A percentile compares a stretch with the other conserved stretches of the same genome.
Evolutionary conservation across 1,140 invertebrate genomes (phyloP).

Genomic region (Lepidostoma basale): DNA sequence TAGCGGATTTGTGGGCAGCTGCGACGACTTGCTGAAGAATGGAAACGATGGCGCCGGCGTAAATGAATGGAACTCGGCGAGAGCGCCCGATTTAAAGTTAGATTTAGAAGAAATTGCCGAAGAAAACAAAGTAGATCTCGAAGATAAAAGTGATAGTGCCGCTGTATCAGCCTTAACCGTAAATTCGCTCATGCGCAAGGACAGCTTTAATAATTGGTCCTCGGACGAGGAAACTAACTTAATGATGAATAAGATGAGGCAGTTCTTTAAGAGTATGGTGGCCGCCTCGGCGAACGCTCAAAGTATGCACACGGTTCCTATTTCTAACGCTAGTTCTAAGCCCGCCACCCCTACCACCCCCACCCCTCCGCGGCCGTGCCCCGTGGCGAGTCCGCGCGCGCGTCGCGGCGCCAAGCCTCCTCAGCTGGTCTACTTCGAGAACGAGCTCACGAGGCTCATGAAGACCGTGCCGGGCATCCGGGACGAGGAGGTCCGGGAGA

Average conservation of each 20-base stretch:
- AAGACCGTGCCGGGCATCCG: constrained; percentile 89
- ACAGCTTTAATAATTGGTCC: constrained; percentile 92
- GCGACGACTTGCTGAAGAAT: constrained; percentile 80
- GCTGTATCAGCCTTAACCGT: constrained; percentile 55
- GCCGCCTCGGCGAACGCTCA: constrained; percentile 68
- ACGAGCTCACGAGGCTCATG: constrained; percentile 87
- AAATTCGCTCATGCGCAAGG: constrained; percentile 74
- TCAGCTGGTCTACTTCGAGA: constrained; percentile 86
- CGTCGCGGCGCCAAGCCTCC: constrained; percentile 75
- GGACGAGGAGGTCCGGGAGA: constrained; percentile 88
- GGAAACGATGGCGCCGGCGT: constrained; percentile 63
- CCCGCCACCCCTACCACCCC: constrained; percentile 50
- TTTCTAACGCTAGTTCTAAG: constrained; percentile 50
- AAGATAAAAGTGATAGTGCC: constrained; percentile 55
- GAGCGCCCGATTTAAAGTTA: constrained; percentile 60
- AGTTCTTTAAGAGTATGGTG: constrained; percentile 89
- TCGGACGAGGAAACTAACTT: constrained; percentile 92
- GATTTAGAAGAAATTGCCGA: constrained; percentile 65
- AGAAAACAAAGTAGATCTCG: constrained; percentile 57
- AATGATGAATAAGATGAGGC: constrained; percentile 93
- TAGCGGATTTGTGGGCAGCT: constrained; percentile 86
- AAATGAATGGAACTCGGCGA: constrained; percentile 54
- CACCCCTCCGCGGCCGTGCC: constrained; percentile 62
- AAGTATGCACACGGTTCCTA: constrained; percentile 43
- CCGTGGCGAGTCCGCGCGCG: constrained; percentile 62